Evolutionary conservation across 2,797 vertebrate species (phyloP).

Genomic region (Cichlasoma orientale): DNA sequence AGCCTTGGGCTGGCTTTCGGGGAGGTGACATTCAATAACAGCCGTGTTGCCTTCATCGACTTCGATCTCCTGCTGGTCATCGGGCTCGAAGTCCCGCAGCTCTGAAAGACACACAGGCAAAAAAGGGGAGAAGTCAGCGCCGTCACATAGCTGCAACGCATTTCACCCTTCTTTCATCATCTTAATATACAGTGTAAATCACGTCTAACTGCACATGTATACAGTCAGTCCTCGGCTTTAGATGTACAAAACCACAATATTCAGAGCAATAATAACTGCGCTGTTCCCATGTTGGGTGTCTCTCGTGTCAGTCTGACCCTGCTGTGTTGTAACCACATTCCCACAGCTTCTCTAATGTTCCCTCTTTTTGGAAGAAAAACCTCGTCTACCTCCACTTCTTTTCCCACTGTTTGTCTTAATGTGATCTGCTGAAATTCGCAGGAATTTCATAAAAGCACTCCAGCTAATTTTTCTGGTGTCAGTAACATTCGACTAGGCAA

Average conservation of each 20-base stretch:
- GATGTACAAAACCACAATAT: slow-evolving; percentile 49
- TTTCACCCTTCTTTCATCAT: slow-evolving; percentile 24
- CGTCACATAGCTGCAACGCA: slow-evolving; percentile 6
- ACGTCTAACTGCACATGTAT: slow-evolving; percentile 39
- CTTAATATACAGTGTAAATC: slow-evolving; percentile 38
- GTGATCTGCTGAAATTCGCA: slow-evolving; percentile 16
- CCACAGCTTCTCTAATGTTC: slow-evolving; percentile 24
- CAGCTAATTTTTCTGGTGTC: slow-evolving; percentile 16
- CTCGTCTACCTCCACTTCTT: background rate
- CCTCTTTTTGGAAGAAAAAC: background rate
- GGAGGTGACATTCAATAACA: slow-evolving; percentile 94
- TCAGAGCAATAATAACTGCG: slow-evolving; percentile 48
- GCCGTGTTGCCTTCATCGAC: slow-evolving; percentile 98
- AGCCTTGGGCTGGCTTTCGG: slow-evolving; percentile 97
- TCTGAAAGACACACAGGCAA: slow-evolving; percentile 78
- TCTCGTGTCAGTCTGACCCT: slow-evolving; percentile 18
- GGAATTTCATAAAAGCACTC: slow-evolving; percentile 9
- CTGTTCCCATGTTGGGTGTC: slow-evolving; percentile 30
- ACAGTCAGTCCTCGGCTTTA: slow-evolving; percentile 41
- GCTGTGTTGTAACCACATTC: slow-evolving; percentile 35
- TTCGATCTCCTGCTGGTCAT: slow-evolving; percentile 94
- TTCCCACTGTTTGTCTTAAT: slow-evolving; percentile 15
- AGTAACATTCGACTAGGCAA: slow-evolving; percentile 48
- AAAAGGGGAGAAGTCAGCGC: background rate
- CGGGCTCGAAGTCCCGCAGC: slow-evolving; percentile 94